Evolutionary conservation across 2,888 invertebrate genomes (phyloP), one percentile per base, ranked within the genome.

Genomic region (Lepidonotus clava): DNA sequence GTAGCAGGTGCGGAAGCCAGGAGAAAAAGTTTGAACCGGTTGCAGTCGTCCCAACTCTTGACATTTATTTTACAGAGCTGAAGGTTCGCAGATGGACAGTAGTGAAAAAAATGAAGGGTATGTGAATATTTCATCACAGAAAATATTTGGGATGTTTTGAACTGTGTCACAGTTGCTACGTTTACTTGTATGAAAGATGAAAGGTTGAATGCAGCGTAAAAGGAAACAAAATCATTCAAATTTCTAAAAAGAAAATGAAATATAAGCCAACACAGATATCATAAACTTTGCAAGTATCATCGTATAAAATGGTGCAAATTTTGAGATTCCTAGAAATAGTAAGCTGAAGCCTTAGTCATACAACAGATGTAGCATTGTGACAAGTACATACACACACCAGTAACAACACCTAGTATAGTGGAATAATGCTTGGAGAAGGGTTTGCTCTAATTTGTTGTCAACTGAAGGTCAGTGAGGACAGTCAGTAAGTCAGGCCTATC

Each of bases 41-140:
- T 71, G 71, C 34, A 34, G 18, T 36, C 71, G 71, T 71, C 51
- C 80, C 80, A 80, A 80, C 80, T 80, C 80, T 80, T 80, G 80
- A 80, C 28, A 51, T 80, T 80, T 80, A 80, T 80, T 80, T 80
- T 80, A 80, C 80, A 80, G 80, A 80, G 80, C 80, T 80, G 80
- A 80, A 51, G 80, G 80, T 41, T 80, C 80, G 80, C 80, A 80
- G 80, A 80, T 80, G 80, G 80, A 80, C 80, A 80, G 80, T 80
- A 80, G 51, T 80, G 80, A 80, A 80, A 80, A 80, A 80, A 80
- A 80, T 80, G 80, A 80, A 80, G 80, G 80, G 80, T 80, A 80
- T 80, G 80, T 80, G 80, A 32, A 14, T 80, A 80, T 80, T 80
- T 80, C 80, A 80, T 80, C 80, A 80, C 80, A 80, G 80, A 41